These are phyloP conservation scores for Champsocephalus esox DNA, from an alignment of 2,797 vertebrate genomes.

Conservation along the genomic window DNA sequence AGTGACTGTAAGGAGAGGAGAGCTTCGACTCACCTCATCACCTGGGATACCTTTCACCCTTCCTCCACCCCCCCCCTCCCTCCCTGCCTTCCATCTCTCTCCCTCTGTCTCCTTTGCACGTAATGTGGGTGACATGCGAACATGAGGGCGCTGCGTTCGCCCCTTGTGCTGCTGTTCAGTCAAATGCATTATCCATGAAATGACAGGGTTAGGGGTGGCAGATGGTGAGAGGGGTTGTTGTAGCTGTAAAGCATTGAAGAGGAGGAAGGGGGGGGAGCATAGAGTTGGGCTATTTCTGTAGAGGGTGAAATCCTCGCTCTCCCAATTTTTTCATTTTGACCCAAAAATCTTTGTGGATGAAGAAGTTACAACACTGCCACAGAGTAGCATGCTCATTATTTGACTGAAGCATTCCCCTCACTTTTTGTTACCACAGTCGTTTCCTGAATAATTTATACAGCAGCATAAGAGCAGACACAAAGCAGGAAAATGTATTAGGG, in stretches of 20 bases:
- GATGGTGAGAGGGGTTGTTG: slow-evolving; percentile 65
- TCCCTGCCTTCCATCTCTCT: slow-evolving; percentile 36
- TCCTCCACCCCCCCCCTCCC: slow-evolving; percentile 27
- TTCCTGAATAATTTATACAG: slow-evolving; percentile 79
- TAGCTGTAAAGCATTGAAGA: slow-evolving; percentile 14
- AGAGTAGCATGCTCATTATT: slow-evolving; percentile 42
- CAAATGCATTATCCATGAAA: slow-evolving; percentile 77
- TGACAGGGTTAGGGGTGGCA: slow-evolving; percentile 70
- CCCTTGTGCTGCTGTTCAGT: slow-evolving; percentile 61
- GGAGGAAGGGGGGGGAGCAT: too few relatives aligned
- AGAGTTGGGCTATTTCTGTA: slow-evolving; percentile 34
- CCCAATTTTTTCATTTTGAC: slow-evolving; percentile 55
- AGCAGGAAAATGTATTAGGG: slow-evolving; percentile 77
- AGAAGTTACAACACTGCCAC: slow-evolving; percentile 27
- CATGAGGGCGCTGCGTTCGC: slow-evolving; percentile 43
- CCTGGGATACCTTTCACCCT: slow-evolving; percentile 81
- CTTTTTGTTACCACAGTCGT: slow-evolving; percentile 72
- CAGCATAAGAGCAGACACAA: slow-evolving; percentile 64
- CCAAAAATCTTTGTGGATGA: slow-evolving; percentile 17
- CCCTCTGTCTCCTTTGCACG: slow-evolving; percentile 57
- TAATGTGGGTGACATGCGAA: slow-evolving; percentile 71
- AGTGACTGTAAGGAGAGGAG: slow-evolving; percentile 76
- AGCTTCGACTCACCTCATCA: slow-evolving; percentile 72
- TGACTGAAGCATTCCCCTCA: slow-evolving; percentile 58
- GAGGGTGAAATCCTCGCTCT: slow-evolving; percentile 51